Evolutionary conservation across 2,888 invertebrate species (phyloP), one percentile per base, ranked within the genome.

Genomic region (Metalampra italica): DNA sequence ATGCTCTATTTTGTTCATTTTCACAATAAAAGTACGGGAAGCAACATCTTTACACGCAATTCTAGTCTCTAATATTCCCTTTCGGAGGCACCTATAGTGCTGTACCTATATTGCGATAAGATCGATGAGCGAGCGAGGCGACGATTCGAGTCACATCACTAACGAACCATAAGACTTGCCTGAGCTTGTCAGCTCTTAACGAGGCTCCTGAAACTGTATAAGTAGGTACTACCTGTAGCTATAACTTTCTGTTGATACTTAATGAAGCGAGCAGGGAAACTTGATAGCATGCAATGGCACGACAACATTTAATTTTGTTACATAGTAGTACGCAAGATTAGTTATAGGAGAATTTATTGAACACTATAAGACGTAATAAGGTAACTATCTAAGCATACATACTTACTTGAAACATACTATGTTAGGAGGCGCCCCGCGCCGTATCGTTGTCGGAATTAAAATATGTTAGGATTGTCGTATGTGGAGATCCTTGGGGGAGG

Each of bases 91-190:
- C 8, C 9, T 32, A 32, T n/a, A 36, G 36, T 36, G n/a, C n/a
- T n/a, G n/a, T n/a, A 9, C n/a, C 36, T 39, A 14, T 9, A 39
- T 14, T 39, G 39, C 41, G 29, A 43, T 14, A 29, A 62, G 45
- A 52, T 66, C 60, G 65, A 66, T 59, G 57, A 51, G 52, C 51
- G 51, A 59, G 42, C 47, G 59, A 55, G 51, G 57, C 57, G 60
- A 60, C 45, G 45, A 46, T 40, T 46, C 63, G 59, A 56, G 60
- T 70, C 68, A 60, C 66, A 71, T 75, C 71, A 68, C 79, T 81
- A 82, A 82, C 78, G 78, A 81, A 81, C 72, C 76, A 62, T 75
- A 54, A 42, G 59, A 61, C 58, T 67, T 62, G 66, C 70, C 66
- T 69, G 64, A 65, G 70, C 64, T 68, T 70, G 72, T 68, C 72